These are phyloP conservation scores for Andrena minutula DNA, from an alignment of 2,888 invertebrate genomes.

Conservation along the genomic window DNA sequence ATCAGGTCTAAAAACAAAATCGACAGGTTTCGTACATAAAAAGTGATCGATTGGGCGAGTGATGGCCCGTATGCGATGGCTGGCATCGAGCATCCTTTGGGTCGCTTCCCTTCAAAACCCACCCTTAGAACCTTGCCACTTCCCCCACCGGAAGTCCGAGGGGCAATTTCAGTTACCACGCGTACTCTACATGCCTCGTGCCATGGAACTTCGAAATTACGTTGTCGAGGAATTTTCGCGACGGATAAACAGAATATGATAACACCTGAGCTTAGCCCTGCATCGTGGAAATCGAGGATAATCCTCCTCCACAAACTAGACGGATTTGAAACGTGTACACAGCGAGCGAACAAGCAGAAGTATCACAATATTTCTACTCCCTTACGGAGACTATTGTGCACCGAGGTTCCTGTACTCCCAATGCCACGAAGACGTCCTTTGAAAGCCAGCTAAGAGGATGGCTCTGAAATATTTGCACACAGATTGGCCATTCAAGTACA, in stretches of 20 bases:
- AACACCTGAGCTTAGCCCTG: background rate
- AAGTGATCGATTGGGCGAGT: no score
- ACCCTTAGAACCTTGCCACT: no score
- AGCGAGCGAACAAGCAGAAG: background rate
- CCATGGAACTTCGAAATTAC: constrained; percentile 35
- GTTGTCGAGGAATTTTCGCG: constrained; percentile 11
- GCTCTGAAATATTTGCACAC: no score
- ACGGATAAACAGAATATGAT: constrained; percentile 13
- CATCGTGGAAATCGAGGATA: background rate
- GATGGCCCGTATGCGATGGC: background rate
- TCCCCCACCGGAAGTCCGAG: background rate
- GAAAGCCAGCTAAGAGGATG: background rate
- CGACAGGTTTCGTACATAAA: no score
- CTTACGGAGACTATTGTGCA: background rate
- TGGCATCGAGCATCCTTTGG: background rate
- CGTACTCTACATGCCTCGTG: constrained; percentile 34
- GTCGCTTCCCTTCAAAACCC: background rate
- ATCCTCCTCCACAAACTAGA: background rate
- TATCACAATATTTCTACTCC: background rate
- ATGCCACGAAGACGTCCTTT: background rate
- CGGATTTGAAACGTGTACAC: background rate
- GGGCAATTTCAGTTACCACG: constrained; percentile 46
- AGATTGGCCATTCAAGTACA: no score
- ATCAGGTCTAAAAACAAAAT: no score
- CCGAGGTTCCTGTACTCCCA: background rate